A percentile compares a stretch with the other conserved stretches of the same genome.
Conservation (phyloP, 2,113 vertebrate genomes). For the Phrynosoma blainvillii region DNA sequence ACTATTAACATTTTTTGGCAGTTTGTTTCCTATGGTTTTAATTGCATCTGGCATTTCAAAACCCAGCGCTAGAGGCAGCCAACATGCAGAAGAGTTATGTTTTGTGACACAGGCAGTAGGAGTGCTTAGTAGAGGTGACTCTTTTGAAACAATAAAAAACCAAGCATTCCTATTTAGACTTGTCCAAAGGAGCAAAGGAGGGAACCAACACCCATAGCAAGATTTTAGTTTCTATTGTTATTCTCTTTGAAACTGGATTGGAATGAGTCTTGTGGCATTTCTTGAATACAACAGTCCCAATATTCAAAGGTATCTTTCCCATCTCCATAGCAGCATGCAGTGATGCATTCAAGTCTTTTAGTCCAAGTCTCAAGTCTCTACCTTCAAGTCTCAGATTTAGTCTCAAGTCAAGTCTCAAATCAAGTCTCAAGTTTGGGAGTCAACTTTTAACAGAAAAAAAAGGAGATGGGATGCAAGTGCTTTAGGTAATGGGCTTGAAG, state of each 20-base stretch:
- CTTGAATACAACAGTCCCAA: too few relatives aligned
- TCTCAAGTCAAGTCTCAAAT: too few relatives aligned
- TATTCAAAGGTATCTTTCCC: too few relatives aligned
- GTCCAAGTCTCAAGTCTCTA: too few relatives aligned
- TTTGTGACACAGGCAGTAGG: conserved; percentile 39
- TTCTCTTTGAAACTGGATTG: neutral
- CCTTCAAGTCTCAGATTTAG: too few relatives aligned
- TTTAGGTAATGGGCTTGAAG: too few relatives aligned
- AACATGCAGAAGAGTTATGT: conserved; percentile 35
- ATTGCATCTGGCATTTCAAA: conserved; percentile 53
- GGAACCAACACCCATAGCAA: neutral
- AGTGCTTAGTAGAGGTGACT: conserved; percentile 26
- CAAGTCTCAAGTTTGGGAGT: too few relatives aligned
- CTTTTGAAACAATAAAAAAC: neutral
- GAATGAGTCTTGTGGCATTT: neutral
- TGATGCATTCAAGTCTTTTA: too few relatives aligned
- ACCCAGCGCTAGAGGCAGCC: conserved; percentile 40
- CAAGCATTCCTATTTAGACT: neutral
- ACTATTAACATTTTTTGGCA: conserved; percentile 9
- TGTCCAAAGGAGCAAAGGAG: neutral
- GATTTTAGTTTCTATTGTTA: neutral
- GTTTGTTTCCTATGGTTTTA: conserved; percentile 44
- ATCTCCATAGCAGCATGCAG: too few relatives aligned
- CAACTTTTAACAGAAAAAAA: too few relatives aligned
- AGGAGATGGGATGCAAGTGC: too few relatives aligned